A percentile compares a stretch with the other conserved stretches of the same genome.
phyloP scores from a whole-genome alignment of 2,888 invertebrate species.

The Microplitis manilae region DNA sequence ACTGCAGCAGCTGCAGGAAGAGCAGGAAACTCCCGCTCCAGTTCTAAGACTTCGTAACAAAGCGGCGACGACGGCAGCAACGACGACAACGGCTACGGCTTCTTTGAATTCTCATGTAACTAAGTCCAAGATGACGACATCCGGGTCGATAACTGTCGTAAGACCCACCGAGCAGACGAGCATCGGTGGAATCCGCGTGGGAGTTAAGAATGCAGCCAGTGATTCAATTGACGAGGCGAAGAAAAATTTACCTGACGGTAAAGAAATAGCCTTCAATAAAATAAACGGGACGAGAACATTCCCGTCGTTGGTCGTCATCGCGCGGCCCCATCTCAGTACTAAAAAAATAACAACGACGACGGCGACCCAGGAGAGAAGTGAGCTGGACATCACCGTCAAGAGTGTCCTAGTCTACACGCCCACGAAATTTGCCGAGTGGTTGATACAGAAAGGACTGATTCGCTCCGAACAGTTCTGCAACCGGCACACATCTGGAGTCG shows the following conservation, averaged over 20 bases:
- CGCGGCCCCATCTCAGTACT: conserved; percentile 83
- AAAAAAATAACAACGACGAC: conserved; percentile 74
- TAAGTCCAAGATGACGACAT: not conserved
- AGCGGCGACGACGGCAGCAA: not conserved
- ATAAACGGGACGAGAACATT: conserved; percentile 87
- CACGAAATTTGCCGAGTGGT: conserved; percentile 91
- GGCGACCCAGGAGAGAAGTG: conserved; percentile 67
- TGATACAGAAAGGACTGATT: conserved; percentile 88
- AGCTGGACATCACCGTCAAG: conserved; percentile 81
- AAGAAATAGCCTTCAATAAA: conserved; percentile 85
- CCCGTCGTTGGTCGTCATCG: conserved; percentile 88
- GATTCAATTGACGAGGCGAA: conserved; percentile 73
- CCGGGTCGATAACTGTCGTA: not conserved
- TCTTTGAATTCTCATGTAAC: not conserved
- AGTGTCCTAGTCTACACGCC: conserved; percentile 85
- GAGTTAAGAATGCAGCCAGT: conserved; percentile 63
- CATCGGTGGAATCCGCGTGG: conserved; percentile 79
- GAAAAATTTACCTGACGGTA: conserved; percentile 79
- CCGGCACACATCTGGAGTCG: conserved; percentile 73
- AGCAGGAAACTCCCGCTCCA: conserved; percentile 53
- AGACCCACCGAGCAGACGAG: conserved; percentile 82
- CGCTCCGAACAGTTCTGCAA: conserved; percentile 85
- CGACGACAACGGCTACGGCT: not conserved
- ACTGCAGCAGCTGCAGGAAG: conserved; percentile 53
- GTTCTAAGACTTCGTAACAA: conserved; percentile 20